Evolutionary conservation across 2,797 vertebrate genomes (phyloP), one percentile per base, ranked within the genome.

Genomic region (Austrolebias charrua): DNA sequence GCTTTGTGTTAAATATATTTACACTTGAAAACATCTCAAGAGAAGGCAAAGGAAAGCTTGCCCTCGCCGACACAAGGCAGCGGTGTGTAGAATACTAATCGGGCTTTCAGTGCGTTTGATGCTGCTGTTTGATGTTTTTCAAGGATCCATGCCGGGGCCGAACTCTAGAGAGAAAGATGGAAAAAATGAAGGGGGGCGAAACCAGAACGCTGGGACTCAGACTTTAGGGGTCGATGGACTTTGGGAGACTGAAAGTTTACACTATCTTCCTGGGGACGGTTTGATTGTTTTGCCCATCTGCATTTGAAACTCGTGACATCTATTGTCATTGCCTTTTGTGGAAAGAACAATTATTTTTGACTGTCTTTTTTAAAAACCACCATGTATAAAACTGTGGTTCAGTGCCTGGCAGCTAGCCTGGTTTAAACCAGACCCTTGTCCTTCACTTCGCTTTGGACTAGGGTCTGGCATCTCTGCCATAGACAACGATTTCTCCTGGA

Each of bases 1-100:
- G 75, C 82, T 92, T 92, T 88, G 79, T 65, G 81, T 93, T 87
- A 90, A 76, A 84, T 84, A 68, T 91, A 89, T 90, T 93, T 92
- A 86, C 81, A 88, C 67, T 88, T 92, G 84, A 90, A 91, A 91
- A 92, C 83, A 82, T 78, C 85, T 87, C 56, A 0, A 83, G 81
- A 84, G 69, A 83, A 85, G 76, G 78, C 81, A 69, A 84, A 85
- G 65, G 77, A 86, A 73, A 82, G 90, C 79, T 72, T 81, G 85
- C 86, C 86, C 89, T 81, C 60, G 63, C 78, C 81, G 79, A 79
- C 84, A 86, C 83, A 90, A 88, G 85, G 87, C 86, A 74, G 82
- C 73, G 75, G 80, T 88, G 90, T 87, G 84, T 78, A 82, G 89
- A 91, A 92, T 92, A 89, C 89, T 91, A 91, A 91, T 90, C 82